These are phyloP conservation scores for Ceratosolen solmsi DNA, from an alignment of 1,140 invertebrate species.

Conservation along the genomic window DNA sequence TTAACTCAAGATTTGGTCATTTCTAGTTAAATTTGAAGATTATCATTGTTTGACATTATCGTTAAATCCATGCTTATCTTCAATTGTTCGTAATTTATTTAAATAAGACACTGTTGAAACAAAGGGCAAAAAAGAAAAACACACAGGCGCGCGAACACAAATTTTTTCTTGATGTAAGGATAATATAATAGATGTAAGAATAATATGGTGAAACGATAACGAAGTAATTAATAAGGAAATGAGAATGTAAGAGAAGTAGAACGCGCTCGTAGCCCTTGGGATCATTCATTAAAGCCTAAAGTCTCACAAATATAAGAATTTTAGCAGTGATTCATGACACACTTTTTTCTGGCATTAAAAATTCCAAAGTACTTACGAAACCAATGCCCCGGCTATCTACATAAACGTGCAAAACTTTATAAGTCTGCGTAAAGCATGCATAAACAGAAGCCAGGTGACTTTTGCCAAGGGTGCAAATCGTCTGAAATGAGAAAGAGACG, in stretches of 20 bases:
- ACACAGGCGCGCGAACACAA: too few relatives aligned
- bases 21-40: too few relatives aligned
- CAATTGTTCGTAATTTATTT: too few relatives aligned
- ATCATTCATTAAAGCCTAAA: constrained; percentile 21
- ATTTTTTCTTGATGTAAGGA: too few relatives aligned
- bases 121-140: too few relatives aligned
- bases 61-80: too few relatives aligned
- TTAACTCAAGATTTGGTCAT: too few relatives aligned
- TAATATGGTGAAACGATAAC: not conserved
- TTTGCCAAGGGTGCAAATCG: not conserved
- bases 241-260: not conserved
- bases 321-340: not conserved
- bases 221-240: not conserved
- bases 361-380: constrained; percentile 20
- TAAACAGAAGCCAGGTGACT: not conserved
- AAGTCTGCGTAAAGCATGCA: not conserved
- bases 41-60: too few relatives aligned
- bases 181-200: too few relatives aligned
- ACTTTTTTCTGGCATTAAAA: not conserved
- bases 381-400: not conserved
- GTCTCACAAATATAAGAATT: not conserved
- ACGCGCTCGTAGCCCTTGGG: not conserved
- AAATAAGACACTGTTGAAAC: too few relatives aligned
- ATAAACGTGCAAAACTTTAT: constrained; percentile 17
- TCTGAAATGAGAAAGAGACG: not conserved